These are phyloP conservation scores for Phyllotreta striolata DNA, from an alignment of 2,888 invertebrate species.

Conservation along the genomic window DNA sequence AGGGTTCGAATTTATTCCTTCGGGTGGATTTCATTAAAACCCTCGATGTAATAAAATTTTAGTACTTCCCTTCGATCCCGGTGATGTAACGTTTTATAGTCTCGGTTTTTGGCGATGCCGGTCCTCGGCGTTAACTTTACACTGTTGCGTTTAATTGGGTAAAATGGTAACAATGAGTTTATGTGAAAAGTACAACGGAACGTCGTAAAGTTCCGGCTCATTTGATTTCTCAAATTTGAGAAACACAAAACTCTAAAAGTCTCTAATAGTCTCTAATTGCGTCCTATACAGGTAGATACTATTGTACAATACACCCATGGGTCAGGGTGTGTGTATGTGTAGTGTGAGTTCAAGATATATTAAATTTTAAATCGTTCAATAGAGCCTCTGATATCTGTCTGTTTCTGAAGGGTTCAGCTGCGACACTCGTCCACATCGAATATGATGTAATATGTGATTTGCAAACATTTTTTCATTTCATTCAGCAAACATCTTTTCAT, in stretches of 20 bases:
- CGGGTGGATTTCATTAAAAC: slow-evolving; percentile 26
- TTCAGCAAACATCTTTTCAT: slow-evolving; percentile 32
- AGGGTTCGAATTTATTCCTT: slow-evolving; percentile 24
- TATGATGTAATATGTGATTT: slow-evolving; percentile 24
- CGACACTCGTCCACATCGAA: slow-evolving; percentile 10
- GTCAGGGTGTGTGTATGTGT: too few relatives aligned
- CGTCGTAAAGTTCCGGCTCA: too few relatives aligned
- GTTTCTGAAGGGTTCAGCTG: background rate
- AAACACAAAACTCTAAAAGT: too few relatives aligned
- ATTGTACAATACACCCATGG: too few relatives aligned
- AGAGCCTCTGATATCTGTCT: too few relatives aligned
- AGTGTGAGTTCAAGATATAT: too few relatives aligned
- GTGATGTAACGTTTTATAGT: slow-evolving; percentile 20
- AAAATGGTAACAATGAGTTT: slow-evolving; percentile 12
- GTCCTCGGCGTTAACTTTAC: slow-evolving; percentile 8
- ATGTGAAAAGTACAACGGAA: too few relatives aligned
- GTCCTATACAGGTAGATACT: too few relatives aligned
- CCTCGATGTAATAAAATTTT: slow-evolving; percentile 22
- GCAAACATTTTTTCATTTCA: slow-evolving; percentile 31
- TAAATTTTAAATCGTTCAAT: too few relatives aligned
- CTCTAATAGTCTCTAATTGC: too few relatives aligned
- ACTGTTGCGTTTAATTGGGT: slow-evolving; percentile 18
- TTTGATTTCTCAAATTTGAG: too few relatives aligned
- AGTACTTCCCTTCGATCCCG: slow-evolving; percentile 27
- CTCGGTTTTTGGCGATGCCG: slow-evolving; percentile 18